Evolutionary conservation across 1,140 invertebrate genomes (phyloP).

Genomic region (Drosophila nigrodunni): DNA sequence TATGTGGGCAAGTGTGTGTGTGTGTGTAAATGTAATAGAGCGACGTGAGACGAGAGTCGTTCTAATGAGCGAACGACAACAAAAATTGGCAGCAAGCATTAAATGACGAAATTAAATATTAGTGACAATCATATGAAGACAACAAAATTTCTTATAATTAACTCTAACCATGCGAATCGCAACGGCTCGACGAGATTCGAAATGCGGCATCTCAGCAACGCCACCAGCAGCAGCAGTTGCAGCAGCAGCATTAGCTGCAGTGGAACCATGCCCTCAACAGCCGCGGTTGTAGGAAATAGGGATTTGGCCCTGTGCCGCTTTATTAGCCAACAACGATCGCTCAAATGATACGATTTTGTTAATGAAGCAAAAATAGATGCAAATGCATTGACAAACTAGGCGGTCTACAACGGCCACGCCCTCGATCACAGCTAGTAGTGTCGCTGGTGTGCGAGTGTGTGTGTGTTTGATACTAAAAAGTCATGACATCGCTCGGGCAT

Average conservation of each 20-base stretch:
- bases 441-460: slow-evolving; percentile 6
- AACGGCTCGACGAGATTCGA: slow-evolving; percentile 73
- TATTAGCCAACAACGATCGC: slow-evolving; percentile 72
- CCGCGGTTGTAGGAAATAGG: slow-evolving; percentile 25
- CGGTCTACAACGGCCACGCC: slow-evolving; percentile 68
- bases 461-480: slow-evolving; percentile 80
- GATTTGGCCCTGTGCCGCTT: slow-evolving; percentile 60
- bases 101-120: slow-evolving; percentile 76
- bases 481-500: slow-evolving; percentile 82
- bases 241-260: slow-evolving; percentile 7
- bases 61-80: slow-evolving; percentile 77
- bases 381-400: slow-evolving; percentile 36
- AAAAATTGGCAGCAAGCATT: slow-evolving; percentile 76
- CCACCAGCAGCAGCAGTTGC: slow-evolving; percentile 11
- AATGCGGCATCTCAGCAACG: slow-evolving; percentile 57
- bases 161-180: slow-evolving; percentile 79
- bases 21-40: slow-evolving; percentile 22
- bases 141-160: slow-evolving; percentile 79
- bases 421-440: slow-evolving; percentile 15
- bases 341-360: slow-evolving; percentile 78
- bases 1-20: not conserved
- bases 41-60: slow-evolving; percentile 32
- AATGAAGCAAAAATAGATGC: slow-evolving; percentile 83
- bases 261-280: slow-evolving; percentile 13
- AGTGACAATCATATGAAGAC: slow-evolving; percentile 80